These are phyloP conservation scores for Coluber constrictor DNA, from an alignment of 2,797 vertebrate genomes.

Conservation along the genomic window DNA sequence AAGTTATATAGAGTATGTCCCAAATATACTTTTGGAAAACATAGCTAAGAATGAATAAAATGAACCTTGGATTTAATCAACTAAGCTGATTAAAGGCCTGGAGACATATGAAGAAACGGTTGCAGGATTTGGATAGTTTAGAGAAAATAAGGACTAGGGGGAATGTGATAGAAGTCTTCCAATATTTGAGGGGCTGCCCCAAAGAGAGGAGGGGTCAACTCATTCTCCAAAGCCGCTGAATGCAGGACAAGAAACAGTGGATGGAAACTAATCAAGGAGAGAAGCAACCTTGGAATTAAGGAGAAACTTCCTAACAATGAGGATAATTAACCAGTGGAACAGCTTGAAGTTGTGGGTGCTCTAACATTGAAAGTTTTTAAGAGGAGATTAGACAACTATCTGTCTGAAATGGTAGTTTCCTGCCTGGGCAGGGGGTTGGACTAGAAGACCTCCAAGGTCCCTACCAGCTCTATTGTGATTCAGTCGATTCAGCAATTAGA, in stretches of 20 bases:
- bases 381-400: neutral
- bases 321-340: neutral
- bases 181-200: too few species aligned
- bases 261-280: neutral
- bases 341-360: neutral
- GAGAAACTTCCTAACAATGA: neutral
- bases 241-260: neutral
- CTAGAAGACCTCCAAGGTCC: too few species aligned
- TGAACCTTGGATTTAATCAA: neutral
- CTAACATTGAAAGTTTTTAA: accelerated
- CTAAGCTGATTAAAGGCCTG: too few species aligned
- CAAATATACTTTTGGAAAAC: neutral
- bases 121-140: too few species aligned
- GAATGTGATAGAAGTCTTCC: too few species aligned
- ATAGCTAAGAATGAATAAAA: constrained; percentile 15
- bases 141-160: too few species aligned
- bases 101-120: too few species aligned
- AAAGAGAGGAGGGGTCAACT: neutral
- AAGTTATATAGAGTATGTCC: neutral
- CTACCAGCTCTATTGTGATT: too few species aligned
- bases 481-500: too few species aligned
- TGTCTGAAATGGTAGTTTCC: neutral
- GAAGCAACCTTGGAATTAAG: neutral
- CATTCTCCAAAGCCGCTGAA: neutral
- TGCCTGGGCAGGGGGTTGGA: too few species aligned